Percentiles rank a stretch among this genome's conserved stretches.
These are phyloP conservation scores for Platycheirus albimanus DNA, from an alignment of 2,888 invertebrate genomes.

Conservation along the genomic window DNA sequence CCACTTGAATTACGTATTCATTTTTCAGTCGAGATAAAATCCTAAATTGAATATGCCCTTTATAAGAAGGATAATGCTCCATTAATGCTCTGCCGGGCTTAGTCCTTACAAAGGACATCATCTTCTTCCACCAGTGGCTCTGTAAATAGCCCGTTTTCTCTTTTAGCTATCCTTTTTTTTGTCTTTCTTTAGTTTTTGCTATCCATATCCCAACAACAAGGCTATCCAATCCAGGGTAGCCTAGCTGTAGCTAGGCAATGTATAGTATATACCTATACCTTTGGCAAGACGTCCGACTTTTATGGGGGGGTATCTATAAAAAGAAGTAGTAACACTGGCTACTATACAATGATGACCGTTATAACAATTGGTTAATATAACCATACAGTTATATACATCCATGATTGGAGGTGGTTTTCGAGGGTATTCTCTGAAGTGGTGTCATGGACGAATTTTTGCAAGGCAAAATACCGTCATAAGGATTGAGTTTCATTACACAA, in stretches of 20 bases:
- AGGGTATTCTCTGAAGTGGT: not conserved
- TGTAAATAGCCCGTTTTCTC: conserved; percentile 34
- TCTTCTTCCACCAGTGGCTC: conserved; percentile 22
- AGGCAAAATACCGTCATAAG: not conserved
- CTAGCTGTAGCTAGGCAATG: not conserved
- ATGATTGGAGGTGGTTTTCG: conserved; percentile 7
- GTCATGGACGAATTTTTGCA: conserved; percentile 26
- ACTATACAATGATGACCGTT: conserved; percentile 30
- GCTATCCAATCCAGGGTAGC: not conserved
- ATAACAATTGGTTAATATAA: conserved; percentile 35
- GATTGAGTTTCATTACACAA: no score
- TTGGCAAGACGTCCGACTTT: conserved; percentile 33
- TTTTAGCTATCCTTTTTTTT: conserved; percentile 1
- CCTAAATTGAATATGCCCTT: conserved; percentile 63
- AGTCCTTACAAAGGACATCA: conserved; percentile 43
- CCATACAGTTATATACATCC: conserved; percentile 17
- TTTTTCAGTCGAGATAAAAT: conserved; percentile 61
- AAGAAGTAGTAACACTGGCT: conserved; percentile 32
- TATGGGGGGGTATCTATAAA: conserved; percentile 11
- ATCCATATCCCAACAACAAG: not conserved
- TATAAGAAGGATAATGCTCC: conserved; percentile 56
- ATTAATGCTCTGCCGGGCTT: conserved; percentile 45
- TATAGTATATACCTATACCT: conserved; percentile 11
- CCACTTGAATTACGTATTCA: conserved; percentile 70
- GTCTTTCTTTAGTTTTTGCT: not conserved